Evolutionary conservation across 2,888 invertebrate genomes (phyloP).

Genomic region (Eustalomyia histrio): DNA sequence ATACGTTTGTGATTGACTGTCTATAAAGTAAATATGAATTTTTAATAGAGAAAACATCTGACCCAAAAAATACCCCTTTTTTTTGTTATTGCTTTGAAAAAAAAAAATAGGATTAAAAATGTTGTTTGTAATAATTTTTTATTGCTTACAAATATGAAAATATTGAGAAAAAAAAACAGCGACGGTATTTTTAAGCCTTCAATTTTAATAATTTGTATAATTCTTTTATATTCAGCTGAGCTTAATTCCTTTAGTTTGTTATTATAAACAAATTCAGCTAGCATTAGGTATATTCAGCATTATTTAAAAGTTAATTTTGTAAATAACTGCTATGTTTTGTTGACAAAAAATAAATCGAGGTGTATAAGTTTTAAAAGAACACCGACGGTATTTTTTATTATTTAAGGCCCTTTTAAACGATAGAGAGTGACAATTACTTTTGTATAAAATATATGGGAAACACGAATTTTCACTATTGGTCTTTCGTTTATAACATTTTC

Average conservation of each 20-base stretch:
- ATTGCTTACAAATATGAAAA: too few relatives aligned
- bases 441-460: too few relatives aligned
- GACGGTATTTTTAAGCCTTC: neutral
- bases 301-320: too few relatives aligned
- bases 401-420: too few relatives aligned
- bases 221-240: neutral
- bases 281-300: too few relatives aligned
- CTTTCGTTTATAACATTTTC: too few relatives aligned
- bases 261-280: neutral
- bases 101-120: neutral
- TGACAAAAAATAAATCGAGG: too few relatives aligned
- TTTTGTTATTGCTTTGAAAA: neutral
- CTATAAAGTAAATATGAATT: conserved; percentile 4
- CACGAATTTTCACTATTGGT: too few relatives aligned
- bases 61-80: neutral
- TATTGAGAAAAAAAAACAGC: neutral
- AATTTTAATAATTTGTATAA: neutral
- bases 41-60: neutral
- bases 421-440: too few relatives aligned
- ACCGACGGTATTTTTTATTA: too few relatives aligned
- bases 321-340: too few relatives aligned
- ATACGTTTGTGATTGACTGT: conserved; percentile 9
- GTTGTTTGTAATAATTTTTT: neutral
- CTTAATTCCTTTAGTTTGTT: neutral
- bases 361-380: too few relatives aligned